Base-by-base conservation (phyloP, 2,113 vertebrate genomes). In the Paratilapia polleni region DNA sequence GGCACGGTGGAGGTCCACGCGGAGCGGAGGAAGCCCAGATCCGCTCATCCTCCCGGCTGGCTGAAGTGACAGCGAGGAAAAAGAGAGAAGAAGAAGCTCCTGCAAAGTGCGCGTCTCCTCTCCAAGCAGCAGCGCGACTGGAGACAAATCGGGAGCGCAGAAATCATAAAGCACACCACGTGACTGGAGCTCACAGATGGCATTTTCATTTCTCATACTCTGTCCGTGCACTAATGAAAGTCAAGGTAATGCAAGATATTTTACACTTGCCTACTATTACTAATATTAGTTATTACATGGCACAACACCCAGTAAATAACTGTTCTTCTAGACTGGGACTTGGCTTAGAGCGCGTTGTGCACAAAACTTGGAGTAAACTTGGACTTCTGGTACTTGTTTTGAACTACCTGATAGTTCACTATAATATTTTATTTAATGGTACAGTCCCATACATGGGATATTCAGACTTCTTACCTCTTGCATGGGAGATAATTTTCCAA, bases 101-200 rank as follows among this genome's bases (percentile, higher is more conserved):
- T 31, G 88, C 62, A 17, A 70, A 88, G 63, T 84, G 70, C 10
- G 74, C 34, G 58, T 9, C 24, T 78, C 28, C 20, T 38, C 43
- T 76, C 28, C 31, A 31, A 57, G 47, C 6, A 57, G 47, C 6
- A 9, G 68, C 58, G 63, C n/a, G 15, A 68, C 63, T 84, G 89
- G 77, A 78, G 85, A 43, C 34, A 7, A 20, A 57, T 2, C 64
- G 28, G 3, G 80, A 88, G 88, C 88, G 81, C 86, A 22, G 43
- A 34, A 78, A 47, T 63, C 70, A 24, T 43, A 59, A 38, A 28
- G 81, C 54, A 63, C 52, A 81, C 75, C 93, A 91, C 93, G 93
- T 92, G 88, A 92, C 19, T 11, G 56, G 3, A 5, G 64, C 56
- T 31, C 49, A 14, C 20, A 17, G 47, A 8, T 77, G 66, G 26